Evolutionary conservation across 2,797 vertebrate genomes (phyloP), one percentile per base, ranked within the genome.

Genomic region (Carduelis carduelis): DNA sequence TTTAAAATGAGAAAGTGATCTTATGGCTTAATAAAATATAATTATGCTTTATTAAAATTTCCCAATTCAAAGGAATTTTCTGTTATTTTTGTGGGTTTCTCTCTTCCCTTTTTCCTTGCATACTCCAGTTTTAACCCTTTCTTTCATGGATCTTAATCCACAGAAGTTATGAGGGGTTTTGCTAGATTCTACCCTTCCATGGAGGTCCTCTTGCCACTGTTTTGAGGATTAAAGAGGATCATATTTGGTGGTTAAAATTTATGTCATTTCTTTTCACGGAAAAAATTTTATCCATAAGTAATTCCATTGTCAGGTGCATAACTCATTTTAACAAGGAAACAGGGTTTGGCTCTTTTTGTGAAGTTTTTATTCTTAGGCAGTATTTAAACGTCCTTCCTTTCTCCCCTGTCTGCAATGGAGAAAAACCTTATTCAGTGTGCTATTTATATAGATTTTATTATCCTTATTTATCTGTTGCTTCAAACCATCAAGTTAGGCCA

Each of bases 31-130:
- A 72, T 59, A 66, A 69, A 74, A 59, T 2, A 26, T 18, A 43
- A 72, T 28, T 4, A 37, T 13, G 2, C 2, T 94, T 68, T 59
- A 56, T 74, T 83, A 6, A 83, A 83, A 83, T 63, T n/a, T 56
- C 30, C 24, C 41, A 88, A 49, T 28, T 74, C 6, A 20, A 77
- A 63, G 14, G 30, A 1, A 34, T 24, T 56, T 56, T 56, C 53
- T 56, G 32, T 11, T 56, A 16, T 21, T 39, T 64, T 20, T 32
- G 12, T 22, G 14, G 11, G 2, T 46, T 71, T 43, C 37, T 19
- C 17, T 44, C 3, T 26, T 41, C 13, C 4, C 0, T 14, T 71
- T 65, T 46, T 56, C 7, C 12, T 68, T 66, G 3, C 14, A 1
- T 18, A 6, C 22, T 90, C 28, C 28, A 63, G 5, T n/a, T 88